phyloP scores from a whole-genome alignment of 1,140 invertebrate genomes.

The Ceratitis capitata region DNA sequence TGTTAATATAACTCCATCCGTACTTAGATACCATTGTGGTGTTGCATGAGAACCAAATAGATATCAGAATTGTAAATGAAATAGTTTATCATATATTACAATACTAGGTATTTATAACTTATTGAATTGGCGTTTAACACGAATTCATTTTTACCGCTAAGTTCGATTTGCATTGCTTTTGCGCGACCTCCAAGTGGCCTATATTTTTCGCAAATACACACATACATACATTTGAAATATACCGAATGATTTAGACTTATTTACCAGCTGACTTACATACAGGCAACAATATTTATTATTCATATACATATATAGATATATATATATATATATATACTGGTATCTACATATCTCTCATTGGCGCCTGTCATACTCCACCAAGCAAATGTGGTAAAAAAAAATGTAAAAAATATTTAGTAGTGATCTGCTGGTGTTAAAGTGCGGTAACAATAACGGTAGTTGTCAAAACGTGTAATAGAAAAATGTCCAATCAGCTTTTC shows the following conservation, averaged over 20 bases:
- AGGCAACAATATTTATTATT: no score
- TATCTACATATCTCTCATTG: background rate
- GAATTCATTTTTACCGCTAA: constrained; percentile 36
- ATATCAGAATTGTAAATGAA: background rate
- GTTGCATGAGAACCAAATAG: constrained; percentile 42
- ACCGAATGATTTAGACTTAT: background rate
- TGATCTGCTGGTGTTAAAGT: background rate
- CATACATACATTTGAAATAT: background rate
- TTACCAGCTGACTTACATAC: background rate
- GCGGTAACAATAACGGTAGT: background rate
- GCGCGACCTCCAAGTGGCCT: constrained; percentile 9
- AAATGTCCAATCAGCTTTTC: constrained; percentile 61
- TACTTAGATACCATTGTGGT: background rate
- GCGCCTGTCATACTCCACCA: background rate
- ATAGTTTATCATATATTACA: no score
- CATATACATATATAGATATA: no score
- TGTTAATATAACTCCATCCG: background rate
- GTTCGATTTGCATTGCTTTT: constrained; percentile 25
- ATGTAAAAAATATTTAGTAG: background rate
- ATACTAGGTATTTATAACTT: background rate
- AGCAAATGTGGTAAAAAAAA: constrained; percentile 9
- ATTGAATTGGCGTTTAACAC: constrained; percentile 45
- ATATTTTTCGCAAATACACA: background rate
- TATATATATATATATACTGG: background rate
- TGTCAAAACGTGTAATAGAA: background rate